Evolutionary conservation across 1,140 invertebrate species (phyloP).

Genomic region (Oreohelix idahoensis): DNA sequence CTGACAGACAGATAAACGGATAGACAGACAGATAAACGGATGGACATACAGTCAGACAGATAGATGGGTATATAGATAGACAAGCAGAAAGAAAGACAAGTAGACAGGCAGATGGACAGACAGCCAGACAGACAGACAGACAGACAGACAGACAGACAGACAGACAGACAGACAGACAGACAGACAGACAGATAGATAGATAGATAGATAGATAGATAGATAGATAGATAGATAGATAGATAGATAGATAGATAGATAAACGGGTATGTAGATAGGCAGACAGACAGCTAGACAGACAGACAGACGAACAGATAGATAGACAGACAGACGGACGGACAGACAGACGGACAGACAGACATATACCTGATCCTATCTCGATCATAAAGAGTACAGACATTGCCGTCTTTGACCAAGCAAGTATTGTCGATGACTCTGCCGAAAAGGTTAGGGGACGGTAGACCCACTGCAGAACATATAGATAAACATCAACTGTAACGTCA

Average conservation of each 20-base stretch:
- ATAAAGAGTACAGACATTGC: background rate
- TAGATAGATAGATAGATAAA: background rate
- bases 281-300: background rate
- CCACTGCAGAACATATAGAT: background rate
- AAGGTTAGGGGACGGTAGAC: conserved; percentile 1
- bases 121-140: too few species aligned
- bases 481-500: too few species aligned
- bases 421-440: conserved; percentile 13
- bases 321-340: background rate
- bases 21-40: too few species aligned
- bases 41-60: too few species aligned
- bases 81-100: too few species aligned
- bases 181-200: background rate
- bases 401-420: conserved; percentile 4
- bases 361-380: conserved; percentile 25
- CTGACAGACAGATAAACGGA: too few species aligned
- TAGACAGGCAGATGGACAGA: too few species aligned
- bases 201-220: background rate
- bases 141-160: too few species aligned
- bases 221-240: background rate
- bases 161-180: too few species aligned
- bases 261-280: background rate
- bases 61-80: too few species aligned
- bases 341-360: background rate
- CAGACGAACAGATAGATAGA: background rate